Conservation (phyloP, 1,140 invertebrate species). For the Lordiphosa clarofinis region DNA sequence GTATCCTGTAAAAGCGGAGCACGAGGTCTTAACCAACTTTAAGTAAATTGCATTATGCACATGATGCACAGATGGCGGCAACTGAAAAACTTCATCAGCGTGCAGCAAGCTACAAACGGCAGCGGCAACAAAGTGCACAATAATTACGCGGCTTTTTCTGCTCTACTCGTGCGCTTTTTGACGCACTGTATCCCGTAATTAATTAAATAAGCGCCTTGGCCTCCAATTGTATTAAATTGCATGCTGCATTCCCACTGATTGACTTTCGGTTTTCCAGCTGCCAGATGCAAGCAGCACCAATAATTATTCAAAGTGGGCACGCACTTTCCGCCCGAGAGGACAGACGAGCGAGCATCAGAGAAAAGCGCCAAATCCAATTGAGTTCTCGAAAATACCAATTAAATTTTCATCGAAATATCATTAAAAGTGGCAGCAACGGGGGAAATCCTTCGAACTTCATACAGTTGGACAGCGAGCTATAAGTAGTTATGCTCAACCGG, state of each 20-base stretch:
- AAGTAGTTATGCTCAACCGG: background rate
- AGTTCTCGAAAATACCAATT: constrained; percentile 12
- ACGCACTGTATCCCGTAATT: constrained; percentile 64
- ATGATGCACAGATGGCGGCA: constrained; percentile 44
- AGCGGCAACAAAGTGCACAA: constrained; percentile 60
- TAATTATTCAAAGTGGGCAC: constrained; percentile 46
- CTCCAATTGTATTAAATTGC: constrained; percentile 68
- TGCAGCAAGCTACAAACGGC: constrained; percentile 15
- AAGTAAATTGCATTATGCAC: constrained; percentile 57
- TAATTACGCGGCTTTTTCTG: constrained; percentile 63
- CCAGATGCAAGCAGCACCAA: constrained; percentile 20
- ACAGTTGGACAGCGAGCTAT: background rate
- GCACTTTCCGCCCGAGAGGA: constrained; percentile 22
- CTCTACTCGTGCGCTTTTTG: constrained; percentile 48
- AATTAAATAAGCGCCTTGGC: constrained; percentile 74
- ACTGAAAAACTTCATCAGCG: constrained; percentile 58
- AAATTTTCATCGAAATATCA: constrained; percentile 28
- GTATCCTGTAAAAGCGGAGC: background rate
- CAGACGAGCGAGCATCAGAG: constrained; percentile 13
- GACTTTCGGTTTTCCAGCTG: constrained; percentile 52
- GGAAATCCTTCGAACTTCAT: background rate
- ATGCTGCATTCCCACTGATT: constrained; percentile 60
- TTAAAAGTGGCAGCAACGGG: constrained; percentile 18
- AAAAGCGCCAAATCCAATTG: constrained; percentile 5
- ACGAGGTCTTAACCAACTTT: constrained; percentile 51